Percentiles rank a stretch among this genome's conserved stretches.
phyloP scores from a whole-genome alignment of 2,888 invertebrate species.

The Frankliniella intonsa region DNA sequence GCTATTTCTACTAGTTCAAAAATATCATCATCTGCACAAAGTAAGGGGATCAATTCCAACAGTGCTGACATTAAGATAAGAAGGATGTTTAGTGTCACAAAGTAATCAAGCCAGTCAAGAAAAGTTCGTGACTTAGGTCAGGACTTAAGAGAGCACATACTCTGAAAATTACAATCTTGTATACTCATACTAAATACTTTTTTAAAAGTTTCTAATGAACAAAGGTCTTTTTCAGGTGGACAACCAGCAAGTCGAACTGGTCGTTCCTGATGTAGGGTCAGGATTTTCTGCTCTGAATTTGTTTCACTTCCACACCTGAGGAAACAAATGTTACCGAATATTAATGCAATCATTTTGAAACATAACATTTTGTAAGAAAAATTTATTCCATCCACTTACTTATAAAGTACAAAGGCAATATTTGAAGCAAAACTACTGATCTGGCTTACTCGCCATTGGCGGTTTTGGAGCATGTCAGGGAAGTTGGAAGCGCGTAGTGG shows the following conservation, averaged over 20 bases:
- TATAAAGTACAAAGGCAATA: constrained; percentile 67
- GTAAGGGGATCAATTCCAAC: too few species aligned
- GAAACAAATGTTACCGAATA: not conserved
- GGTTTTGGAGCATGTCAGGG: constrained; percentile 40
- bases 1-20: too few species aligned
- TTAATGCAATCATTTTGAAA: constrained; percentile 23
- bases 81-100: too few species aligned
- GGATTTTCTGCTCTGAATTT: constrained; percentile 48
- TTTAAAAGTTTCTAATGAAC: constrained; percentile 57
- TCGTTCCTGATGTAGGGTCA: constrained; percentile 71
- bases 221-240: constrained; percentile 55
- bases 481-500: constrained; percentile 56
- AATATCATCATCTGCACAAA: too few species aligned
- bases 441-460: constrained; percentile 51
- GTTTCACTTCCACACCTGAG: constrained; percentile 51
- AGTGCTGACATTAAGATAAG: not conserved
- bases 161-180: constrained; percentile 60
- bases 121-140: not conserved
- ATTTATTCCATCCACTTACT: constrained; percentile 51
- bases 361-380: too few species aligned
- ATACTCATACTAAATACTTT: constrained; percentile 57
- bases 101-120: too few species aligned
- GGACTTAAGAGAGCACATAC: constrained; percentile 54
- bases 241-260: constrained; percentile 66
- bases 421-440: constrained; percentile 79